A percentile compares a stretch with the other conserved stretches of the same genome.
Evolutionary conservation across 2,797 vertebrate species (phyloP).

Genomic region (Esox masquinongy): DNA sequence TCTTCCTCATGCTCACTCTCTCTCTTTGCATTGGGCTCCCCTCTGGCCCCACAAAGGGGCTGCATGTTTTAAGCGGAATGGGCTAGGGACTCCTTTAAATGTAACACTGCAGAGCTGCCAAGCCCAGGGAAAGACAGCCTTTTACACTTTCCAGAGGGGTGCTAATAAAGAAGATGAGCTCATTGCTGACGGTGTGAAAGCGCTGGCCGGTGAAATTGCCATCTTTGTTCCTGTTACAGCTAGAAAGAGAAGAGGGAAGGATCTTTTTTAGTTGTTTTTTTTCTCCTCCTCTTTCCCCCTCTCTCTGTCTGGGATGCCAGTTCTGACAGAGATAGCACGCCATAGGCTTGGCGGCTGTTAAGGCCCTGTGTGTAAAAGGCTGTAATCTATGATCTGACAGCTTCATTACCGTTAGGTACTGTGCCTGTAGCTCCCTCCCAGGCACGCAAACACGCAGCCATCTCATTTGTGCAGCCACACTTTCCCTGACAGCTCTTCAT

Average conservation of each 20-base stretch:
- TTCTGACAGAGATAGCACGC: neutral
- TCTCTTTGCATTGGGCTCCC: neutral
- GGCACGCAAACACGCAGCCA: neutral
- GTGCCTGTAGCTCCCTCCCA: neutral
- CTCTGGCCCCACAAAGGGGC: neutral
- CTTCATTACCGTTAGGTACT: constrained; percentile 35
- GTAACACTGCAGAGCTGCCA: neutral
- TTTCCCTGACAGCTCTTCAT: constrained; percentile 15
- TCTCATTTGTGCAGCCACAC: constrained; percentile 19
- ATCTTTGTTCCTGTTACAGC: neutral
- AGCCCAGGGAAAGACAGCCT: neutral
- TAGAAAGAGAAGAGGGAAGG: neutral
- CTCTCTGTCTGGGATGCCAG: constrained; percentile 10
- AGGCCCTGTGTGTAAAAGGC: constrained; percentile 33
- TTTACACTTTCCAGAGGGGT: neutral
- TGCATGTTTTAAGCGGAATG: neutral
- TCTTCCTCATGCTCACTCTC: too few species aligned
- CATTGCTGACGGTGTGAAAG: neutral
- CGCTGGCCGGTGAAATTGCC: too few species aligned
- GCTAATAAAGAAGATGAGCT: neutral
- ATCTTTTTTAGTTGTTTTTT: too few species aligned
- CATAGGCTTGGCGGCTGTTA: constrained; percentile 22
- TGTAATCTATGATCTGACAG: constrained; percentile 45
- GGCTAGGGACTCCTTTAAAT: neutral
- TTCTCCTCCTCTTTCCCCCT: too few species aligned